A percentile compares a stretch with the other conserved stretches of the same genome.
Conservation (phyloP, 1,140 invertebrate genomes). For the Cydia fagiglandana region DNA sequence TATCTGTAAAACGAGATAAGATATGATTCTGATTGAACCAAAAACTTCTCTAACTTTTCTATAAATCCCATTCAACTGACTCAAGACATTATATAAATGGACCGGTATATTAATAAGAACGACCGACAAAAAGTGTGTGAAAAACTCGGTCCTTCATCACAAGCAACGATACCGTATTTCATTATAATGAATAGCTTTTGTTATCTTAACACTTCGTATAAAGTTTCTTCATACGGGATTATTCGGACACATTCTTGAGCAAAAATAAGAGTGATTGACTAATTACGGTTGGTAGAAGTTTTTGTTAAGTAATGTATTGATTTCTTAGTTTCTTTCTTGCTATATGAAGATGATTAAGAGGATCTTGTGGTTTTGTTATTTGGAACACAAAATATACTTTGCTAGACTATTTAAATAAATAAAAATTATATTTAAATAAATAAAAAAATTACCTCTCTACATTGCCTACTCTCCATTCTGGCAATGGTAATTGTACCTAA, state of each 20-base stretch:
- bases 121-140: neutral
- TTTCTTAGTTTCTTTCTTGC: neutral
- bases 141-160: neutral
- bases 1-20: too few species aligned
- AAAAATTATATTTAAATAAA: too few species aligned
- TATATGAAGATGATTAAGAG: too few species aligned
- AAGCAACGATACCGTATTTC: conserved; percentile 10
- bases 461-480: too few species aligned
- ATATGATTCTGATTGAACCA: too few species aligned
- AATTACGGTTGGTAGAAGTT: neutral
- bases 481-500: too few species aligned
- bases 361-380: too few species aligned
- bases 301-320: neutral
- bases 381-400: too few species aligned
- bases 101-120: neutral
- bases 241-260: neutral
- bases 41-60: neutral
- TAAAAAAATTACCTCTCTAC: too few species aligned
- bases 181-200: conserved; percentile 29
- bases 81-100: neutral
- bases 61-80: neutral
- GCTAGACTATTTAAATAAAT: too few species aligned
- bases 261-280: conserved; percentile 7
- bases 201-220: conserved; percentile 23
- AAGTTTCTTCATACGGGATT: conserved; percentile 12